These are phyloP conservation scores for Petrophora chlorosata DNA, from an alignment of 2,888 invertebrate genomes.

Conservation along the genomic window DNA sequence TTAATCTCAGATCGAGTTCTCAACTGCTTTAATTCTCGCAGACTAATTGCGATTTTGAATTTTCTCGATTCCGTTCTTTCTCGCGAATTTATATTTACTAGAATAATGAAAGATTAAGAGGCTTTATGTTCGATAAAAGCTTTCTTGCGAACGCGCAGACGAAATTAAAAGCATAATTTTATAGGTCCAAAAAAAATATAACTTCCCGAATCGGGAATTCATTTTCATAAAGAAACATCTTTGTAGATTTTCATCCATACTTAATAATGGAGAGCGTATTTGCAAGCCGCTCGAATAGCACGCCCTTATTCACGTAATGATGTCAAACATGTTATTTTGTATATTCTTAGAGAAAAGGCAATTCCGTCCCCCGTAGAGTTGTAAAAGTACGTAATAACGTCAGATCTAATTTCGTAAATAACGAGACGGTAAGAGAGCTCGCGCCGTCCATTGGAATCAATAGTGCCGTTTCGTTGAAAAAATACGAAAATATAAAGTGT, in stretches of 20 bases:
- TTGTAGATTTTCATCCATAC: constrained; percentile 27
- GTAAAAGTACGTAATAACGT: constrained; percentile 19
- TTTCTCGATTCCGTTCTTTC: not conserved
- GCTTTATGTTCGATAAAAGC: constrained; percentile 19
- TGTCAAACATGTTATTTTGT: constrained; percentile 32
- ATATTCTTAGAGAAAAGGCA: constrained; percentile 25
- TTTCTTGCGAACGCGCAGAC: constrained; percentile 12
- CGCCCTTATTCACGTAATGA: constrained; percentile 30
- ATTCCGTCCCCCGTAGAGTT: constrained; percentile 24
- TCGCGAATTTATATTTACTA: constrained; percentile 10
- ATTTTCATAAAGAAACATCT: constrained; percentile 31
- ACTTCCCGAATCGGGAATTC: constrained; percentile 27
- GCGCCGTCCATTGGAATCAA: constrained; percentile 5
- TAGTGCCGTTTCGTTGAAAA: constrained; percentile 8
- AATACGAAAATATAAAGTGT: constrained; percentile 20
- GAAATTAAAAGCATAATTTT: constrained; percentile 31
- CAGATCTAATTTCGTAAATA: constrained; percentile 24
- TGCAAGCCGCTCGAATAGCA: constrained; percentile 25
- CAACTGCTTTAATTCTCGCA: constrained; percentile 16
- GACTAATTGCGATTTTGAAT: constrained; percentile 23
- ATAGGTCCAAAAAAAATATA: constrained; percentile 31
- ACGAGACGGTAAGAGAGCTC: constrained; percentile 11
- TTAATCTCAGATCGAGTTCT: constrained; percentile 27
- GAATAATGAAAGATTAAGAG: constrained; percentile 18
- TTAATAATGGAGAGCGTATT: constrained; percentile 29